phyloP scores from a whole-genome alignment of 1,140 invertebrate species.

The Rhizoglyphus robini region DNA sequence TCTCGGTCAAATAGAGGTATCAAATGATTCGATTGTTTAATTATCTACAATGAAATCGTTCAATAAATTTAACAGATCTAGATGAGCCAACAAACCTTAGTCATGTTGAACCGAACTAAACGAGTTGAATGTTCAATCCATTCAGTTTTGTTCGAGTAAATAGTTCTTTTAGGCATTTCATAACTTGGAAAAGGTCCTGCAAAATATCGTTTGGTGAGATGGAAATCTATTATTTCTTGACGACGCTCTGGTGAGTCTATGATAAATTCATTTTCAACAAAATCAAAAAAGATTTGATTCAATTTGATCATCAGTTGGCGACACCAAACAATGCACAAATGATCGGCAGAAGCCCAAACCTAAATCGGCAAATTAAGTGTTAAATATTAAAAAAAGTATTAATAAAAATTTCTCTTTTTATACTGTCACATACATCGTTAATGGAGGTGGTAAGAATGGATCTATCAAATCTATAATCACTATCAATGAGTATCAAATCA shows the following conservation, averaged over 20 bases:
- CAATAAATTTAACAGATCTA: not conserved
- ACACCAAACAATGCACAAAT: conserved; percentile 23
- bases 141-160: conserved; percentile 3
- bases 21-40: conserved; percentile 15
- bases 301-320: conserved; percentile 22
- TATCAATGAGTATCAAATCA: conserved; percentile 8
- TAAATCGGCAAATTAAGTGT: not conserved
- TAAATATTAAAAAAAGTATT: not conserved
- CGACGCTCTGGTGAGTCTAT: not conserved
- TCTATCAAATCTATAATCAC: not conserved
- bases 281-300: conserved; percentile 19
- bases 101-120: not conserved
- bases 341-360: conserved; percentile 21
- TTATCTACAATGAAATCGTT: not conserved
- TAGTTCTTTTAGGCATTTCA: not conserved
- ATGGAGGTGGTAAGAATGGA: conserved; percentile 16
- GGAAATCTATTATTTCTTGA: conserved; percentile 16
- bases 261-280: not conserved
- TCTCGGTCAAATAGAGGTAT: conserved; percentile 12
- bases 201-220: conserved; percentile 6
- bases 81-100: conserved; percentile 5
- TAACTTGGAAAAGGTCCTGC: not conserved
- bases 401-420: not conserved
- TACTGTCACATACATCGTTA: conserved; percentile 16
- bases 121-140: not conserved